Base-by-base conservation (phyloP, 1,140 invertebrate species). In the Antheraea pernyi region DNA sequence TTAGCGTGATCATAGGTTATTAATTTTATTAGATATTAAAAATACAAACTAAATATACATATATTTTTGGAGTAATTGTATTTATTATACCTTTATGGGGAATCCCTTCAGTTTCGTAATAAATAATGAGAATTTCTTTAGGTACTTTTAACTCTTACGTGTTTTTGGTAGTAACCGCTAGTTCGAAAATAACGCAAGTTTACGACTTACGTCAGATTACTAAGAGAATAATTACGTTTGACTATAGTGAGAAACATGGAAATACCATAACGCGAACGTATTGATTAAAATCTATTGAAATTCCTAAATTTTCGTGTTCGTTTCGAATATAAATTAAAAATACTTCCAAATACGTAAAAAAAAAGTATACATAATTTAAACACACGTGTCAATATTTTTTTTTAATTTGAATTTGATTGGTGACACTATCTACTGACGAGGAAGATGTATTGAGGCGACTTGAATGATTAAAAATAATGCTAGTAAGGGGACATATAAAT, bases 191-290 rank as follows among this genome's bases (percentile, higher is more conserved):
- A 53, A 53, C 13, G 13, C 6, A 13, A 53, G 11, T 7, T 16
- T 53, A 36, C 61, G 13, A 63, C 7, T 16, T 37, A 11, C 22
- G 30, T 37, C 61, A 37, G 3, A 16, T 2, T 53, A 42, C 11
- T 42, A 42, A 22, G 10, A 22, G 7, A 61, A 13, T 22, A 36
- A 63, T 63, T 22, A 16, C 19, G 19, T 8, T 61, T 61, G 59
- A 11, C 19, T 63, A 63, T 63, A 37, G 61, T 61, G 61, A 37
- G 37, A 37, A 63, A 63, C 61, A 19, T 37, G 61, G 61, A 63
- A 63, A 63, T 63, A 18, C 61, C 61, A 37, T 63, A 37, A 63
- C 3, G n/a, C 36, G n/a, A 63, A 37, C 16, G 11, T 13, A 63
- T 11, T 63, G 19, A 63, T 11, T 63, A 63, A 61, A 13, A 7